Base-by-base conservation (phyloP, 2,113 vertebrate genomes). In the Alligator sinensis region DNA sequence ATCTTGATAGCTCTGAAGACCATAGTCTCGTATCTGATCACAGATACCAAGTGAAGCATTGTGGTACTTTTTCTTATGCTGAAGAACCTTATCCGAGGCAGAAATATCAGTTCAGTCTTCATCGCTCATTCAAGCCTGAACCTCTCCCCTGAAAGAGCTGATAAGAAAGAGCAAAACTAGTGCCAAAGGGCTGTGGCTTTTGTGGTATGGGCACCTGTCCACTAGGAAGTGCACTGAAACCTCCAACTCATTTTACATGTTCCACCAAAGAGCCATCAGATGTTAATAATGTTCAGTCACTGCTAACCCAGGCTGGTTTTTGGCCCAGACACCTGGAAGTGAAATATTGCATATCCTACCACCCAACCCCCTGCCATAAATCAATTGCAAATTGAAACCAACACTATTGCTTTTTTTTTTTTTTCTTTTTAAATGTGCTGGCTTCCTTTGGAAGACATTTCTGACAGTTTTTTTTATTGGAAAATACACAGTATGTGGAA, bases 151-250 rank as follows among this genome's bases (percentile, higher is more conserved):
- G 80, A 86, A 78, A 34, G 1, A 89, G 78, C 80, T 89, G 93
- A 55, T 8, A 47, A 55, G 6, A 86, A 57, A 0, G 1, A 93
- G 38, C 47, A 57, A 7, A 89, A 17, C 1, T 2, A 77, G 91
- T 74, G 92, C 83, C 91, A 90, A 66, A 72, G 84, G 88, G 88
- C 77, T 92, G 95, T 92, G 96, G 96, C 93, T 96, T 97, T 21
- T 82, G 96, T 92, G 96, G 96, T 93, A 24, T 94, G 95, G 96
- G 95, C 95, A 93, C 88, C 92, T 91, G 83, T 90, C 96, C 96
- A 95, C 94, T 62, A 95, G 95, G 94, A 97, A 95, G 89, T 80
- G 84, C 0, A 3, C 60, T 88, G 95, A 96, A 97, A 96, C 96
- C 96, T 93, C 95, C 2, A 0, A 61, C 1, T 2, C 88, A 84